phyloP scores from a whole-genome alignment of 2,113 vertebrate genomes.

The Chloebia gouldiae region DNA sequence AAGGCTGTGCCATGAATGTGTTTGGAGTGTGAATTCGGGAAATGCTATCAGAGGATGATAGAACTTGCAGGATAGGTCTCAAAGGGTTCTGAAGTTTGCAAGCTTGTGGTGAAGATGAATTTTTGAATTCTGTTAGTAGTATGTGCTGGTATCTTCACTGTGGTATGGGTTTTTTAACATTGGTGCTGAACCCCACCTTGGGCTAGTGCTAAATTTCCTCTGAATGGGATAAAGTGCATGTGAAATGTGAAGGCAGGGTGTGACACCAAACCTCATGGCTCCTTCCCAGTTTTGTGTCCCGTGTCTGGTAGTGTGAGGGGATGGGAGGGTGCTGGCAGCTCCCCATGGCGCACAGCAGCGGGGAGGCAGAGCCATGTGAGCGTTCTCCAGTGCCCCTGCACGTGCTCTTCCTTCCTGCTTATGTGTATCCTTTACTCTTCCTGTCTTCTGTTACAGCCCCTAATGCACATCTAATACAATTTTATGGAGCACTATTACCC shows the following conservation, averaged over 20 bases:
- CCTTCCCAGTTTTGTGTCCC: accelerated
- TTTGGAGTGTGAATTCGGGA: neutral
- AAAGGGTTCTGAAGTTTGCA: neutral
- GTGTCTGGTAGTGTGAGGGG: accelerated
- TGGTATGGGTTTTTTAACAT: neutral
- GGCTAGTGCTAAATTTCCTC: neutral
- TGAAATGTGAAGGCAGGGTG: neutral
- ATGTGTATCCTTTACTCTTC: neutral
- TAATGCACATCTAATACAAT: constrained; percentile 43
- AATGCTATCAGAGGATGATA: neutral
- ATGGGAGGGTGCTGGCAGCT: neutral
- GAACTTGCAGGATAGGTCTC: too few relatives aligned
- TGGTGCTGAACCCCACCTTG: neutral
- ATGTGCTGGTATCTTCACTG: accelerated
- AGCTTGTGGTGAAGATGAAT: neutral
- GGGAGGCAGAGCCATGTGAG: accelerated
- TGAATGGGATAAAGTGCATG: accelerated
- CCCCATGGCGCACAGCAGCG: accelerated
- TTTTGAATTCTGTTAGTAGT: neutral
- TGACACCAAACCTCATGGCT: neutral
- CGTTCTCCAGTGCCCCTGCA: accelerated
- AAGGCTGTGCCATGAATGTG: neutral
- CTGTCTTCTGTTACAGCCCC: constrained; percentile 32
- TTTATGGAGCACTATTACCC: neutral
- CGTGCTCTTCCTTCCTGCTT: neutral